phyloP scores from a whole-genome alignment of 2,113 vertebrate genomes.

The Clarias batrachus region DNA sequence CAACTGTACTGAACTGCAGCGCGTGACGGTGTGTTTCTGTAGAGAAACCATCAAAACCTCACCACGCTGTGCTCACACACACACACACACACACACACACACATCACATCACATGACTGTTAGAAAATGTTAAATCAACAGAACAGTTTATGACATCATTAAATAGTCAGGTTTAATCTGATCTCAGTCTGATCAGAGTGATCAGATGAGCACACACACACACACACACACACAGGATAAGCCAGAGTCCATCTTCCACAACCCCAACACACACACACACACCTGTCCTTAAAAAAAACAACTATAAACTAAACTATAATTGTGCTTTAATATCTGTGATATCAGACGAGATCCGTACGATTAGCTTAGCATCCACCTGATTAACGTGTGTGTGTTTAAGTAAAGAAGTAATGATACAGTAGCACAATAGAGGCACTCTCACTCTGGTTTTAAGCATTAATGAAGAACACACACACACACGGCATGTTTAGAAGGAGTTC shows the following conservation, averaged over 20 bases:
- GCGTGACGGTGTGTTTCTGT: no score
- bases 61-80: no score
- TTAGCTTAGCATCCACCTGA: slow-evolving; percentile 14
- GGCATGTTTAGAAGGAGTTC: background rate
- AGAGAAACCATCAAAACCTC: no score
- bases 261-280: background rate
- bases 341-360: slow-evolving; percentile 11
- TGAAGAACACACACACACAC: slow-evolving; percentile 7
- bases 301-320: background rate
- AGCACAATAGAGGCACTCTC: slow-evolving; percentile 13
- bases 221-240: no score
- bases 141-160: no score
- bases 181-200: no score
- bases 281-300: background rate
- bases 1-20: no score
- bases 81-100: no score
- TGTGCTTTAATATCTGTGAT: slow-evolving; percentile 10
- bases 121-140: no score
- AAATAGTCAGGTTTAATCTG: no score
- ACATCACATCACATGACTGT: no score
- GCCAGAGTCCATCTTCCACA: background rate
- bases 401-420: slow-evolving; percentile 53
- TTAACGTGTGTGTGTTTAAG: slow-evolving; percentile 14
- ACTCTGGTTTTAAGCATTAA: background rate
- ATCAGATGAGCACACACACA: no score